Percentiles rank a stretch among this genome's conserved stretches.
Evolutionary conservation across 2,888 invertebrate species (phyloP).

Genomic region (Cistogaster globosa): DNA sequence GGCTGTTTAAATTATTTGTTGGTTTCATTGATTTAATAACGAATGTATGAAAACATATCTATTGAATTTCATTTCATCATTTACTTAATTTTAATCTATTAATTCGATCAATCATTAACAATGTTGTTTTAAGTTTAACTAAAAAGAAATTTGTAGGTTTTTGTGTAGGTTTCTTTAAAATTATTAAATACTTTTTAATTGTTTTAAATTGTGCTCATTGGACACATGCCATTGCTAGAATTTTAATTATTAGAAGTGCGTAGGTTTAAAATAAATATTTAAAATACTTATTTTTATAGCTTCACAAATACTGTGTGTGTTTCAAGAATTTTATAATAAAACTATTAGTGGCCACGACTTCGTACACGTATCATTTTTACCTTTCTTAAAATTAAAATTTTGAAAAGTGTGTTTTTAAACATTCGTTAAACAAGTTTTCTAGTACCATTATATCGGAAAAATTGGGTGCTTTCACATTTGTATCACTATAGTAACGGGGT

Average conservation of each 20-base stretch:
- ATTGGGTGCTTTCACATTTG: too few relatives aligned
- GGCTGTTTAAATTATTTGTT: slow-evolving; percentile 27
- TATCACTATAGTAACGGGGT: too few relatives aligned
- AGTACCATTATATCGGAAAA: too few relatives aligned
- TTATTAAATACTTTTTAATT: too few relatives aligned
- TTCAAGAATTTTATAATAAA: too few relatives aligned
- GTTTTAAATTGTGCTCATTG: too few relatives aligned
- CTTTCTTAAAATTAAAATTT: too few relatives aligned
- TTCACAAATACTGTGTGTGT: too few relatives aligned
- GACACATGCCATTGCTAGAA: background rate
- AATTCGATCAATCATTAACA: slow-evolving; percentile 31
- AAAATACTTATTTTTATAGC: background rate
- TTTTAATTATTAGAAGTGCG: background rate
- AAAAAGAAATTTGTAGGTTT: slow-evolving; percentile 12
- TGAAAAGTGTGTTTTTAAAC: too few relatives aligned
- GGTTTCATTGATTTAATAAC: slow-evolving; percentile 61
- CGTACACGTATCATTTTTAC: too few relatives aligned
- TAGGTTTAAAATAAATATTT: slow-evolving; percentile 8
- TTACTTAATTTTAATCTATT: slow-evolving; percentile 38
- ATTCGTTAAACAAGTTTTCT: too few relatives aligned
- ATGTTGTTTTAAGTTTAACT: slow-evolving; percentile 37
- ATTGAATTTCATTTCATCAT: background rate
- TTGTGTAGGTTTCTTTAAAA: slow-evolving; percentile 50
- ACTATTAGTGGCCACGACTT: too few relatives aligned
- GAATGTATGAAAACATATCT: background rate